A percentile compares a stretch with the other conserved stretches of the same genome.
These are phyloP conservation scores for Pipra filicauda DNA, from an alignment of 2,113 vertebrate species.

Conservation along the genomic window DNA sequence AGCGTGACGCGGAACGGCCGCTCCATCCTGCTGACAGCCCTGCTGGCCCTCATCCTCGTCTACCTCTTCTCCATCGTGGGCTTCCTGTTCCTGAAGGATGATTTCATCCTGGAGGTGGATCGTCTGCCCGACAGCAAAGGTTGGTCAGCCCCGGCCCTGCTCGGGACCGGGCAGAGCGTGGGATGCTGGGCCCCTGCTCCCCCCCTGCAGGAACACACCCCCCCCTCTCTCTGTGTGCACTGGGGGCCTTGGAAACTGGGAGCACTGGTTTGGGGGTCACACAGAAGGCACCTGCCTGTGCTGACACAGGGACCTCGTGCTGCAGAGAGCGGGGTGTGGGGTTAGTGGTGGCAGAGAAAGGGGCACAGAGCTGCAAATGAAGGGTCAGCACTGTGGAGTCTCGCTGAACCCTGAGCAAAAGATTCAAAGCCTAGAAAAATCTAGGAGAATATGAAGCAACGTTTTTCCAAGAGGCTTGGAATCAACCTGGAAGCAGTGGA, in stretches of 20 bases:
- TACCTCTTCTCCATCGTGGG: conserved; percentile 99
- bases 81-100: conserved; percentile 94
- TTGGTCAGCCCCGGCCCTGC: background rate
- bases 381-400: background rate
- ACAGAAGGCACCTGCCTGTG: background rate
- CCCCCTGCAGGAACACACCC: accelerated
- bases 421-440: background rate
- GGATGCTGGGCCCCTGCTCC: background rate
- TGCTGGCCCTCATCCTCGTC: conserved; percentile 96
- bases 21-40: conserved; percentile 95
- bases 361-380: background rate
- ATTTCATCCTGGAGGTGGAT: conserved; percentile 98
- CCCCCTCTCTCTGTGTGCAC: background rate
- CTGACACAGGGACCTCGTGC: background rate
- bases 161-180: accelerated
- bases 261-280: background rate
- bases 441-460: accelerated
- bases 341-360: background rate
- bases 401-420: background rate
- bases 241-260: accelerated
- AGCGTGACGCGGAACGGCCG: conserved; percentile 96
- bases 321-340: background rate
- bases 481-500: background rate
- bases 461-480: background rate
- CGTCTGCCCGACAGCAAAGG: conserved; percentile 77